Evolutionary conservation across 2,113 vertebrate species (phyloP), one percentile per base, ranked within the genome.

Genomic region (Otis tarda): DNA sequence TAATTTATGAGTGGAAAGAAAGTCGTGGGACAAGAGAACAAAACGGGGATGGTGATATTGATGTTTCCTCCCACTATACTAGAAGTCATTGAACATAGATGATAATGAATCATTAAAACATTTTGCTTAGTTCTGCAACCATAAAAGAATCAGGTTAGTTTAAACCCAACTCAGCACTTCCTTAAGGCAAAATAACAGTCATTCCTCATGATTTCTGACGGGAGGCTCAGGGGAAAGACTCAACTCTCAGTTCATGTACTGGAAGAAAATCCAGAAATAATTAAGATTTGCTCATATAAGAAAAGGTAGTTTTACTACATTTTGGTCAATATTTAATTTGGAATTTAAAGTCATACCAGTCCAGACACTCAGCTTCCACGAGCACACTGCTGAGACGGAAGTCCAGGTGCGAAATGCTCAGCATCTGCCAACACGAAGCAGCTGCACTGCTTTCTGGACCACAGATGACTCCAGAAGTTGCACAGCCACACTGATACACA

Each of bases 21-120:
- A 94, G 49, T 4, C 7, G 69, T 14, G 71, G 30, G 81, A 89
- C 77, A 91, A 76, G 27, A 71, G 61, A 94, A 89, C 80, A 94
- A 87, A 91, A 78, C 9, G 28, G 28, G 11, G 56, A 52, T 22
- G 30, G 52, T 9, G 7, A 56, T 15, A 55, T 0, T 64, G 73
- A 70, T 59, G 49, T 49, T 56, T 79, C 61, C 49, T 89, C 47
- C 35, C 52, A 53, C 35, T 43, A 82, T 11, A 30, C 19, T 71
- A 64, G 60, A 93, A 31, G 33, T 35, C 52, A 4, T 0, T 12
- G 30, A 78, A 64, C 43, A 64, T 31, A 83, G 41, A 59, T 4
- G 11, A 78, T 27, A 68, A 93, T 7, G 10, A 68, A 75, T 78
- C 87, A 84, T 52, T 68, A 64, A 45, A 93, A 77, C 20, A 59